Evolutionary conservation across 2,797 vertebrate species (phyloP), one percentile per base, ranked within the genome.

Genomic region (Luscinia megarhynchos): DNA sequence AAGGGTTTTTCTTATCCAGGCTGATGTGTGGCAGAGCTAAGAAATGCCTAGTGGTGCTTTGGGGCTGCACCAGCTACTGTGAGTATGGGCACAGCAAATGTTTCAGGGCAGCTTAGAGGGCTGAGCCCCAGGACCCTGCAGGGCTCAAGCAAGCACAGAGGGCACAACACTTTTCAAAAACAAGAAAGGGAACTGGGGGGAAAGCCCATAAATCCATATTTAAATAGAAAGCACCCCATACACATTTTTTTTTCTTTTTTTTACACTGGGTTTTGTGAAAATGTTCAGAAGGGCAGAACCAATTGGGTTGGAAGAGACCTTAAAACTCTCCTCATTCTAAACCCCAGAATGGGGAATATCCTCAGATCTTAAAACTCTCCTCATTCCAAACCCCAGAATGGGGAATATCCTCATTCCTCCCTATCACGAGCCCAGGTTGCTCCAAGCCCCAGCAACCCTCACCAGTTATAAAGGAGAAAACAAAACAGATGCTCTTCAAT

Each of bases 91-190:
- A n/a, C 12, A 10, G 17, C 1, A 15, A 53, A 43, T 15, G 15
- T 46, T 24, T 24, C 3, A 6, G 54, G 54, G 26, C 20, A 27
- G 30, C 4, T 67, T 2, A 2, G 5, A 23, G 48, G 10, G 34
- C 68, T 67, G 41, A 58, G 63, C 19, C 43, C 43, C 59, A 34
- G 51, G 16, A 70, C 23, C 10, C 23, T 30, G 50, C 54, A 72
- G 36, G 19, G 50, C 63, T 48, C 76, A 10, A 15, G 12, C 0
- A 2, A 15, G 21, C 32, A 11, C 79, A 36, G 29, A 41, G 10
- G 1, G 0, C 22, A 26, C 9, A 16, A 7, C 13, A 2, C 6
- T 8, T 43, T 30, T 17, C 59, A 61, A 51, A 64, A 69, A 5
- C 36, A 16, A 36, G 17, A 46, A 51, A 43, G 11, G 7, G 3